These are phyloP conservation scores for Halcyon leucocephala DNA, from an alignment of 2,797 vertebrate species.

Conservation along the genomic window DNA sequence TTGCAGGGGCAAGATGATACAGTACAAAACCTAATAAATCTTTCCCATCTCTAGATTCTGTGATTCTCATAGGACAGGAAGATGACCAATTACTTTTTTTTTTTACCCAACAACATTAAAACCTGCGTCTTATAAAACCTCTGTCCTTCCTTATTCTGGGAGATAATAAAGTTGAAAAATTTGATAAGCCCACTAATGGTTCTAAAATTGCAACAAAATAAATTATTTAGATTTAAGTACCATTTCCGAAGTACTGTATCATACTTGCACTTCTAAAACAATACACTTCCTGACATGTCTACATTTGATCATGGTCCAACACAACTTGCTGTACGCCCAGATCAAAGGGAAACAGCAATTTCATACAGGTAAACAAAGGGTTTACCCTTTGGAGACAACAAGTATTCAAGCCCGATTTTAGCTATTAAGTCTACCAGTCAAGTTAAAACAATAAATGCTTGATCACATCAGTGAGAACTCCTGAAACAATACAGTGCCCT, in stretches of 20 bases:
- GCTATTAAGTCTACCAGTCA: not conserved
- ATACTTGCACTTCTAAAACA: not conserved
- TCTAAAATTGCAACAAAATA: not conserved
- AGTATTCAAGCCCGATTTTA: not conserved
- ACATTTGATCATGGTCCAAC: not conserved
- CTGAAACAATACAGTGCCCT: not conserved
- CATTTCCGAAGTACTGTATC: not conserved
- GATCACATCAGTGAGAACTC: not conserved
- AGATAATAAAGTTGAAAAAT: not conserved
- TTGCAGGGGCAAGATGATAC: not conserved
- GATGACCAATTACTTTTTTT: not conserved
- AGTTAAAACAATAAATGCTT: not conserved
- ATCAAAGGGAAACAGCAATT: not conserved
- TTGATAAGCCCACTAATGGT: not conserved
- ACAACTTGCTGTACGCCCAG: not conserved
- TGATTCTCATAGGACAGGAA: not conserved
- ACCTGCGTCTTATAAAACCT: not conserved
- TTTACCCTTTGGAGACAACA: not conserved
- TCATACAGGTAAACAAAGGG: not conserved
- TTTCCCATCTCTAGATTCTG: not conserved
- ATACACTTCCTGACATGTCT: not conserved
- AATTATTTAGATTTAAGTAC: not conserved
- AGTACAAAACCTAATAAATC: not conserved
- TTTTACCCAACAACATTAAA: not conserved
- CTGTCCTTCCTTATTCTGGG: not conserved